Conservation (phyloP, 2,888 invertebrate species). For the Baccha elongata region DNA sequence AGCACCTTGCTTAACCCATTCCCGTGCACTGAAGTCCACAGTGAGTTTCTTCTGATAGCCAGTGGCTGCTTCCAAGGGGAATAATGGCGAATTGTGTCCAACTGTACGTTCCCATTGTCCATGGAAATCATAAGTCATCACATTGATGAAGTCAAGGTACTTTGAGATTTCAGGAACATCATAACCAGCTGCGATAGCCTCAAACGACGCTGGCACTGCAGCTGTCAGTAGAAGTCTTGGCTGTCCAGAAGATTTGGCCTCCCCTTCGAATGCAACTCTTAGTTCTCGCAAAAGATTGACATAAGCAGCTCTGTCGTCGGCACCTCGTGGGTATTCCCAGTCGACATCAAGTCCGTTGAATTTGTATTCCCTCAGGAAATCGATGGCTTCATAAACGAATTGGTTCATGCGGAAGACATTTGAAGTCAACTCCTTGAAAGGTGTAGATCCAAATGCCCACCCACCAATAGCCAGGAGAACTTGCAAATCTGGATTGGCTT, state of each 20-base stretch:
- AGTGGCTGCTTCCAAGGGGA: constrained; percentile 93
- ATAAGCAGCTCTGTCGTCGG: constrained; percentile 93
- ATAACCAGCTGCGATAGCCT: constrained; percentile 96
- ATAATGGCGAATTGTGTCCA: constrained; percentile 95
- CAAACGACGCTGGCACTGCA: constrained; percentile 96
- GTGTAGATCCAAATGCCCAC: constrained; percentile 97
- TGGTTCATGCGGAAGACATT: constrained; percentile 97
- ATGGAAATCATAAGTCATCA: constrained; percentile 98
- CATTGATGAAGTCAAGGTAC: constrained; percentile 95
- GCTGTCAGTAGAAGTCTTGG: constrained; percentile 91
- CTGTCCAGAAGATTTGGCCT: constrained; percentile 93
- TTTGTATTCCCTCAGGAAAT: constrained; percentile 94
- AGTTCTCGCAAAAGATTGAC: constrained; percentile 92
- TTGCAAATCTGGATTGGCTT: constrained; percentile 94
- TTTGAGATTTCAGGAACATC: constrained; percentile 97
- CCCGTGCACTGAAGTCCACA: constrained; percentile 94
- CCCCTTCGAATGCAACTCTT: constrained; percentile 95
- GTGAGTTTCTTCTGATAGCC: constrained; percentile 96
- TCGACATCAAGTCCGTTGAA: constrained; percentile 97
- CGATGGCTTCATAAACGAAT: constrained; percentile 96
- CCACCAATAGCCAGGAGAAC: constrained; percentile 95
- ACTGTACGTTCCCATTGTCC: constrained; percentile 97
- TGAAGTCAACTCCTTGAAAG: constrained; percentile 95
- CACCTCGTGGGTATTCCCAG: constrained; percentile 96
- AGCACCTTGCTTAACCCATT: constrained; percentile 96